Conservation (phyloP, 2,888 invertebrate species). For the Synergus itoensis region DNA sequence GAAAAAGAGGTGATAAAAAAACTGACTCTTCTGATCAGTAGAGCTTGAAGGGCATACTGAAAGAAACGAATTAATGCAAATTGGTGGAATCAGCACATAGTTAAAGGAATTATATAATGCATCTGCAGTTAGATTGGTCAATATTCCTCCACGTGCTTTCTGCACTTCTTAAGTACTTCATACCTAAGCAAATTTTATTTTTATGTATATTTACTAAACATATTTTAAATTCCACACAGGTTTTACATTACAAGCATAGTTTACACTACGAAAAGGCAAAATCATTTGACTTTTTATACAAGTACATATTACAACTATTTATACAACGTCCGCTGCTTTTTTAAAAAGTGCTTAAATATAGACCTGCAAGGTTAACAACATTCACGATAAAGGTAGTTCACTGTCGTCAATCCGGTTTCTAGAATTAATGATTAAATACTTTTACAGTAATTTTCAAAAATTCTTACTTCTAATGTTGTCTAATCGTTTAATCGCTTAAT, state of each 20-base stretch:
- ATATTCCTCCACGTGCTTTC: neutral
- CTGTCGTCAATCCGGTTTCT: slow-evolving; percentile 23
- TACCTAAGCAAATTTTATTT: neutral
- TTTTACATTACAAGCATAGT: neutral
- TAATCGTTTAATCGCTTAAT: neutral
- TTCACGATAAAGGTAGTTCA: slow-evolving; percentile 55
- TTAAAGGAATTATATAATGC: neutral
- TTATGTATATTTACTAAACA: neutral
- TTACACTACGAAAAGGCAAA: neutral
- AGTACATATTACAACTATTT: neutral
- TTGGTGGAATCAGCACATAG: neutral
- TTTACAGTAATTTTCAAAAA: slow-evolving; percentile 29
- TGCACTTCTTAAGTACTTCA: neutral
- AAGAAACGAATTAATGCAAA: slow-evolving; percentile 26
- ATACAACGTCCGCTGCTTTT: slow-evolving; percentile 23
- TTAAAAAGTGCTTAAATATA: slow-evolving; percentile 47
- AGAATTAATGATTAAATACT: slow-evolving; percentile 3
- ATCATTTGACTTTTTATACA: slow-evolving; percentile 20
- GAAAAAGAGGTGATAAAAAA: neutral
- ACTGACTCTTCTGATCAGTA: neutral
- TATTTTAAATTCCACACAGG: neutral
- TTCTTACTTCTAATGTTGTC: too few relatives aligned
- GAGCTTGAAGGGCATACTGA: slow-evolving; percentile 24
- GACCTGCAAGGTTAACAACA: slow-evolving; percentile 67
- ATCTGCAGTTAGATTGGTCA: neutral